Evolutionary conservation across 1,140 invertebrate genomes (phyloP), one percentile per base, ranked within the genome.

Genomic region (Trichonephila clavata): DNA sequence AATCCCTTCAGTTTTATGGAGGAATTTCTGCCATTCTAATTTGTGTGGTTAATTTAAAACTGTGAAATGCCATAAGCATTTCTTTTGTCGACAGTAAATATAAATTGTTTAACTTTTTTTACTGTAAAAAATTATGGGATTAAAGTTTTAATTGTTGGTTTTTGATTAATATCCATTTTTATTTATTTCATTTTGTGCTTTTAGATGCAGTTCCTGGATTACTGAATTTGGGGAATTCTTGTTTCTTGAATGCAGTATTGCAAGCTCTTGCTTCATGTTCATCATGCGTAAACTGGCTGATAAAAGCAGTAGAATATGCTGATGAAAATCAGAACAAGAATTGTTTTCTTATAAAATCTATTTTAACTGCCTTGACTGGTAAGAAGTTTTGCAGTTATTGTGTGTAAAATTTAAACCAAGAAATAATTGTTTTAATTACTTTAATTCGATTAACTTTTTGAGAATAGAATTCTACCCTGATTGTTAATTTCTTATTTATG

Each of bases 191-290:
- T 39, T 39, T 59, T 91, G 93, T 80, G 81, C 93, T 86, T 65
- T 59, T 86, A 93, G 86, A 80, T 88, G 43, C 60, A 27, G 91
- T 95, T 89, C 94, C 97, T 91, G 98, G 98, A 21, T 96, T 98
- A 10, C 97, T 97, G 93, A 98, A 98, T 96, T 96, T 98, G 93
- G 98, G 98, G 63, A 97, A 97, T 93, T 98, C 98, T 18, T 98
- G 98, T 95, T 98, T 98, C 95, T 96, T 98, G 14, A 98, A 98
- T 96, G 98, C 98, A 1, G 95, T 98, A 39, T 95, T 98, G 20
- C 98, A 98, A 96, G 97, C 98, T 14, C 95, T 98, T 50, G 97
- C 98, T 57, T 97, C 98, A 20, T 98, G 96, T 94, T 94, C 98
- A 92, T 97, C 97, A 83, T 98, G 99, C 95, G 97, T 97, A 59